Conservation (phyloP, 2,113 vertebrate species). For the Castor canadensis region DNA sequence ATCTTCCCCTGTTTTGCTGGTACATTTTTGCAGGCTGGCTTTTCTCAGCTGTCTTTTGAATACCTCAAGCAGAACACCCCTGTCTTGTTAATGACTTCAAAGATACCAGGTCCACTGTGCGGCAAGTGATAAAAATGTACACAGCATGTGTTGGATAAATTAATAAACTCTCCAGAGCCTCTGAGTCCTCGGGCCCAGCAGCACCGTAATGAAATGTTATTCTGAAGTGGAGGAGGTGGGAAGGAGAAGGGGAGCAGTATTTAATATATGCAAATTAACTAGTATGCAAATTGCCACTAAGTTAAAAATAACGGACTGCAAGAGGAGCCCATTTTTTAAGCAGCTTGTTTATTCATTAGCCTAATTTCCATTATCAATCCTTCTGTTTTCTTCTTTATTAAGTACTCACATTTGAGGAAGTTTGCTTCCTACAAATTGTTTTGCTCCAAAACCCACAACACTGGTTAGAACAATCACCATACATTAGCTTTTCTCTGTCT, state of each 20-base stretch:
- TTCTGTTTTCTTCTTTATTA: constrained; percentile 66
- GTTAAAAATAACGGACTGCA: constrained; percentile 85
- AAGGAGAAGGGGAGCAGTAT: constrained; percentile 78
- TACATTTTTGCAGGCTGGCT: constrained; percentile 25
- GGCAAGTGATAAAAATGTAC: constrained; percentile 83
- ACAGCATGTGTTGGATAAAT: constrained; percentile 85
- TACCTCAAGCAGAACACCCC: constrained; percentile 82
- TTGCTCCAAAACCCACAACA: constrained; percentile 75
- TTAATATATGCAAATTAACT: constrained; percentile 89
- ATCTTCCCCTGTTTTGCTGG: constrained; percentile 48
- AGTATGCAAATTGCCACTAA: constrained; percentile 83
- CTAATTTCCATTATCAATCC: constrained; percentile 78
- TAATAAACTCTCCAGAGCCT: constrained; percentile 85
- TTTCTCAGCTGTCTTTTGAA: constrained; percentile 71
- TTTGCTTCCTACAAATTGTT: constrained; percentile 72
- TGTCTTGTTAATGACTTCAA: constrained; percentile 83
- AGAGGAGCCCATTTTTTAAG: constrained; percentile 78
- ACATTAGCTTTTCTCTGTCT: constrained; percentile 47
- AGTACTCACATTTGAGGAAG: constrained; percentile 74
- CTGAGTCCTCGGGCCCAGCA: constrained; percentile 79
- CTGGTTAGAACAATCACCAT: constrained; percentile 71
- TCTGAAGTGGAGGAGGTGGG: constrained; percentile 78
- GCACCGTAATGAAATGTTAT: constrained; percentile 83
- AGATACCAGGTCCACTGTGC: constrained; percentile 84
- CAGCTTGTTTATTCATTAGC: constrained; percentile 84